Percentiles rank a stretch among this genome's conserved stretches.
These are phyloP conservation scores for Listrodromus nycthemerus DNA, from an alignment of 2,888 invertebrate species.

Conservation along the genomic window DNA sequence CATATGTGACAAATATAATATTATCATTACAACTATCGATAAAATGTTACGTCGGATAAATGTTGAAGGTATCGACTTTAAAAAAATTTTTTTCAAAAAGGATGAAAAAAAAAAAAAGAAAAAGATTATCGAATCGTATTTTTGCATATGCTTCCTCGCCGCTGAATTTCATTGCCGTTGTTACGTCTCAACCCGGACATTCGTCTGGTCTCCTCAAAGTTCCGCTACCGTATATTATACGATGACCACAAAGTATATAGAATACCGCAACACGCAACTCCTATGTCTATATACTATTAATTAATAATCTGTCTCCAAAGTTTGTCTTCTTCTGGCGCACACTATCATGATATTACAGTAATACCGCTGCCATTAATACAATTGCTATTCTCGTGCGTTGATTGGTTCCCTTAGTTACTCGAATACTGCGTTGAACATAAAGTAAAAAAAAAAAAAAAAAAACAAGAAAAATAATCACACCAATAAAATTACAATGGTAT, in stretches of 20 bases:
- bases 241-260: slow-evolving; percentile 36
- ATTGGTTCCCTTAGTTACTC: slow-evolving; percentile 50
- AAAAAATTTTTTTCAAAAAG: too few relatives aligned
- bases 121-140: slow-evolving; percentile 5
- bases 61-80: too few relatives aligned
- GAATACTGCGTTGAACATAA: slow-evolving; percentile 44
- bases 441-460: slow-evolving; percentile 27
- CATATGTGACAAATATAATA: slow-evolving; percentile 7
- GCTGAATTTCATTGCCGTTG: slow-evolving; percentile 13
- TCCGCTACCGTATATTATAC: slow-evolving; percentile 30
- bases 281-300: slow-evolving; percentile 32
- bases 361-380: slow-evolving; percentile 28
- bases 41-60: too few relatives aligned
- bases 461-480: slow-evolving; percentile 32
- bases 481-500: slow-evolving; percentile 41
- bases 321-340: slow-evolving; percentile 53
- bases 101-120: neutral
- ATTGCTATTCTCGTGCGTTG: slow-evolving; percentile 37
- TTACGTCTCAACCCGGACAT: slow-evolving; percentile 7
- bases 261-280: slow-evolving; percentile 36
- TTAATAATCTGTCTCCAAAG: slow-evolving; percentile 44
- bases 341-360: slow-evolving; percentile 19
- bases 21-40: neutral
- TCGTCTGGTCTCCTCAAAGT: neutral
- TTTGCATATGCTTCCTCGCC: slow-evolving; percentile 13